A percentile compares a stretch with the other conserved stretches of the same genome.
Evolutionary conservation across 2,888 invertebrate species (phyloP).

Genomic region (Rhogogaster chlorosoma): DNA sequence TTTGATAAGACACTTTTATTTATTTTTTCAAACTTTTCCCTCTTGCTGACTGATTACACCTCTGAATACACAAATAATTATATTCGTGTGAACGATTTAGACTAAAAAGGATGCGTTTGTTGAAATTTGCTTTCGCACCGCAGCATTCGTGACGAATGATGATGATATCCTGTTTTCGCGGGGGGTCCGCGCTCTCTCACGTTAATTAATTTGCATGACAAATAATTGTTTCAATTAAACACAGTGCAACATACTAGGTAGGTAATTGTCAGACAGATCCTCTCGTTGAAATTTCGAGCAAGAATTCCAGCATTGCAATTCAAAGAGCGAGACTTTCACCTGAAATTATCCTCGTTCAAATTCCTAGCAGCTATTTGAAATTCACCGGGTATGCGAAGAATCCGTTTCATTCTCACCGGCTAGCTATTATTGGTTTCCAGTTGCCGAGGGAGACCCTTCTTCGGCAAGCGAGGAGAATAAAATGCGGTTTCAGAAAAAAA

Average conservation of each 20-base stretch:
- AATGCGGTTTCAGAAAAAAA: constrained; percentile 67
- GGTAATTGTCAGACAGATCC: neutral
- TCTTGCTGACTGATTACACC: neutral
- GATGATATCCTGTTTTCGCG: constrained; percentile 35
- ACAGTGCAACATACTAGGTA: neutral
- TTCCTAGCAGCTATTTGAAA: neutral
- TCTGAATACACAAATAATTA: neutral
- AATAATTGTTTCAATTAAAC: constrained; percentile 26
- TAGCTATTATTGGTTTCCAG: constrained; percentile 18
- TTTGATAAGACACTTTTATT: too few relatives aligned
- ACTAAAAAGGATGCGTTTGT: constrained; percentile 47
- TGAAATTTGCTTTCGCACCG: neutral
- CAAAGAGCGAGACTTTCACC: neutral
- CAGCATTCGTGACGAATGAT: constrained; percentile 6
- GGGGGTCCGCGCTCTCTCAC: constrained; percentile 27
- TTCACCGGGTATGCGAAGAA: neutral
- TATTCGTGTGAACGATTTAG: constrained; percentile 17
- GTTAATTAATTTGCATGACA: constrained; percentile 16
- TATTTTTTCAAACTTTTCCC: too few relatives aligned
- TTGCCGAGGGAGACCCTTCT: neutral
- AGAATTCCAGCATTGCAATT: neutral
- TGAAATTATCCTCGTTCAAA: neutral
- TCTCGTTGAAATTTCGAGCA: neutral
- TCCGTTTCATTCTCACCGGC: constrained; percentile 25
- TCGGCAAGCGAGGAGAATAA: constrained; percentile 32